A percentile compares a stretch with the other conserved stretches of the same genome.
Evolutionary conservation across 2,888 invertebrate genomes (phyloP).

Genomic region (Megastigmus dorsalis): DNA sequence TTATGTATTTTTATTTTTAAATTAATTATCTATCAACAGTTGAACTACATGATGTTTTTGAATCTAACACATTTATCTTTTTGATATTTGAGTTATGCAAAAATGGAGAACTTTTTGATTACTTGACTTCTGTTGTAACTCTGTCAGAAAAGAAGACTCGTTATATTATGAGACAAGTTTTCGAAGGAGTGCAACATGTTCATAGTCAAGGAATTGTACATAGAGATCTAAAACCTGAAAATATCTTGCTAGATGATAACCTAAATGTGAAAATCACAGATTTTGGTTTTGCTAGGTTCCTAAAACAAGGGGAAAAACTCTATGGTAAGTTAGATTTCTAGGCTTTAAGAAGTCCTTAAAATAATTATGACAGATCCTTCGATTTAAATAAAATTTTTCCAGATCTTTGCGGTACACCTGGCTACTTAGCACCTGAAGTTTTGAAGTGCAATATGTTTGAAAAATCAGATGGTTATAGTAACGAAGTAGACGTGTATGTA

Average conservation of each 20-base stretch:
- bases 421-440: constrained; percentile 96
- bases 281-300: constrained; percentile 95
- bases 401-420: constrained; percentile 97
- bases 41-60: constrained; percentile 98
- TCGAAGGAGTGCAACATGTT: constrained; percentile 95
- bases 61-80: constrained; percentile 97
- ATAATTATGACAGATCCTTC: background rate
- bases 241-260: constrained; percentile 95
- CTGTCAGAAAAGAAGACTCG: constrained; percentile 98
- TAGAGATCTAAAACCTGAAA: constrained; percentile 96
- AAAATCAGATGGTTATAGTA: constrained; percentile 92
- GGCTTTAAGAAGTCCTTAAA: background rate
- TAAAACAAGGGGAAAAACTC: constrained; percentile 85
- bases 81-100: constrained; percentile 97
- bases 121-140: constrained; percentile 97
- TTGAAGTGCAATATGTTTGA: constrained; percentile 96
- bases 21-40: constrained; percentile 81
- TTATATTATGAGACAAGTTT: constrained; percentile 89
- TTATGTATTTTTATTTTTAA: no score
- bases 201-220: constrained; percentile 93
- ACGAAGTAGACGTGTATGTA: constrained; percentile 95
- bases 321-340: constrained; percentile 79
- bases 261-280: constrained; percentile 98
- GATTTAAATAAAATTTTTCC: constrained; percentile 36
- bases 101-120: constrained; percentile 98